Evolutionary conservation across 1,140 invertebrate genomes (phyloP).

Genomic region (Pteromalus puparum): DNA sequence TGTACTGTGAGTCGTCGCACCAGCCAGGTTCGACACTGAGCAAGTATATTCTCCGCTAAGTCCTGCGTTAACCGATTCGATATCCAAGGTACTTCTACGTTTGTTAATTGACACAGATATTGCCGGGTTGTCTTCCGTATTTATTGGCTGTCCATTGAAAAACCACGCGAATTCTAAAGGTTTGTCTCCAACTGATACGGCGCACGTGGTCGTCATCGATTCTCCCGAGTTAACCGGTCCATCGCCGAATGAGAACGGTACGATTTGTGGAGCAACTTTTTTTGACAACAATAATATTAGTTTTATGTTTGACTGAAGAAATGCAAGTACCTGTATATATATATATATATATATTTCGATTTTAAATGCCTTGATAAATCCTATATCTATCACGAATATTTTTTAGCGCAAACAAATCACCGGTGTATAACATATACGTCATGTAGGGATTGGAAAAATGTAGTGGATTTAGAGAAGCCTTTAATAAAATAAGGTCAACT

Average conservation of each 20-base stretch:
- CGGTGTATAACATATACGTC: conserved; percentile 49
- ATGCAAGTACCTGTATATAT: not conserved
- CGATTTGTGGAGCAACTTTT: conserved; percentile 78
- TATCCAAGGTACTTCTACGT: conserved; percentile 85
- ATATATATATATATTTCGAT: not conserved
- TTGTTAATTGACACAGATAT: conserved; percentile 84
- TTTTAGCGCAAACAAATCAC: conserved; percentile 27
- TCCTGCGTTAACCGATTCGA: conserved; percentile 83
- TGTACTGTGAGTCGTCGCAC: conserved; percentile 82
- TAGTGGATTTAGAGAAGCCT: conserved; percentile 58
- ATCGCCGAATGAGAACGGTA: conserved; percentile 86
- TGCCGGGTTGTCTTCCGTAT: conserved; percentile 80
- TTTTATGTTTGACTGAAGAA: not conserved
- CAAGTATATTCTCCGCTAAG: conserved; percentile 91
- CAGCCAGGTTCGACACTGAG: conserved; percentile 84
- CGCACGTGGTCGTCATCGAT: conserved; percentile 84
- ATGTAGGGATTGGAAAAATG: not conserved
- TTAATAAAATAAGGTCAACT: not conserved
- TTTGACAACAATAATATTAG: conserved; percentile 47
- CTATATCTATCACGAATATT: not conserved
- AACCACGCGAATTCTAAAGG: conserved; percentile 86
- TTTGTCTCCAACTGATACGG: conserved; percentile 85
- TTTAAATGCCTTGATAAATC: not conserved
- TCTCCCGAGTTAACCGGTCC: conserved; percentile 87
- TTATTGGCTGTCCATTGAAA: conserved; percentile 82